A percentile compares a stretch with the other conserved stretches of the same genome.
Evolutionary conservation across 2,113 vertebrate species (phyloP).

Genomic region (Phyllostomus hastatus): DNA sequence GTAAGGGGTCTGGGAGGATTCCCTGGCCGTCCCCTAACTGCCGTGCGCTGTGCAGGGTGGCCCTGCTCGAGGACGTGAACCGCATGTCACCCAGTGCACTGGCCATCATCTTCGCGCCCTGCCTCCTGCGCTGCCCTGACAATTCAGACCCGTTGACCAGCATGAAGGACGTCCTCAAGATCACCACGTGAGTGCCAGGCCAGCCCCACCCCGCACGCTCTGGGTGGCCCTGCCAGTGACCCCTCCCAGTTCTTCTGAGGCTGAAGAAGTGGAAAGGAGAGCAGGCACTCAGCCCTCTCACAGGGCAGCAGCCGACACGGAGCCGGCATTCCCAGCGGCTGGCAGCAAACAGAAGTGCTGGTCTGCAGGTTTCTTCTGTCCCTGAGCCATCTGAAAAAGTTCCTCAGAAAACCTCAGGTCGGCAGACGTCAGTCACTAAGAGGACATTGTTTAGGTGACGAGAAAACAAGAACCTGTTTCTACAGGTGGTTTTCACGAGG

Average conservation of each 20-base stretch:
- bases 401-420: background rate
- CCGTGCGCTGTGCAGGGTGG: slow-evolving; percentile 83
- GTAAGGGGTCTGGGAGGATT: background rate
- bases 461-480: background rate
- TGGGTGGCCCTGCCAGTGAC: background rate
- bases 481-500: background rate
- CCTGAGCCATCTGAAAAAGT: background rate
- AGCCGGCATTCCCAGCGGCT: background rate
- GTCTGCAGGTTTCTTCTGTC: background rate
- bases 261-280: background rate
- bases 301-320: background rate
- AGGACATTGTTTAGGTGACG: background rate
- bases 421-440: background rate
- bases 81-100: slow-evolving; percentile 96
- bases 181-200: slow-evolving; percentile 88
- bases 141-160: slow-evolving; percentile 93
- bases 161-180: slow-evolving; percentile 98
- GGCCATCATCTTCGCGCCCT: slow-evolving; percentile 97
- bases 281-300: background rate
- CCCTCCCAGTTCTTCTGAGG: background rate
- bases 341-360: accelerated
- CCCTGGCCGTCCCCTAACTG: background rate
- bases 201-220: accelerated
- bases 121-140: slow-evolving; percentile 94
- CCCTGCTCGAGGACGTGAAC: slow-evolving; percentile 92